Evolutionary conservation across 2,113 vertebrate genomes (phyloP), one percentile per base, ranked within the genome.

Genomic region (Platycercus adscitus): DNA sequence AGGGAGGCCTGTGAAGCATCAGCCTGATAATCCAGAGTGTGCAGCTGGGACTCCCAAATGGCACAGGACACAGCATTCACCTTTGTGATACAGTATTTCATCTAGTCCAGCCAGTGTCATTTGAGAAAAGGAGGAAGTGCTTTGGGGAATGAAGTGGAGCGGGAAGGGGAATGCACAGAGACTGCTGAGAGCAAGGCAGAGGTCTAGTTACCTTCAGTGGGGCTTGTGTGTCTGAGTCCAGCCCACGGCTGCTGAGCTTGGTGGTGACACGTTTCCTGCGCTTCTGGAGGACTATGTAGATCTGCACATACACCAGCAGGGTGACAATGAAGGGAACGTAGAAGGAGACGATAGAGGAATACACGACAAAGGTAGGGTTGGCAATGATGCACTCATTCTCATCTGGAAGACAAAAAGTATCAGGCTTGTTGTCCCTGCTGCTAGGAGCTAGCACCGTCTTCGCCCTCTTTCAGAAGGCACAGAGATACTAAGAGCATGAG

Each of bases 241-340:
- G 96, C 28, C 96, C 93, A 11, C 96, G 97, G 91, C 97, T 97
- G 96, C 96, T 97, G 93, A 98, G 98, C 65, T 98, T 98, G 81
- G 98, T 98, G 97, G 96, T 98, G 95, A 98, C 98, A 0, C 98
- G 94, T 96, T 98, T 98, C 76, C 98, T 96, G 81, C 98, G 97
- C 44, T 95, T 98, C 69, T 97, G 97, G 28, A 98, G 98, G 88
- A 98, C 98, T 2, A 98, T 91, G 94, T 98, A 98, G 86, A 98
- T 98, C 97, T 98, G 98, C 82, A 98, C 98, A 10, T 98, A 98
- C 64, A 98, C 98, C 93, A 98, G 97, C 97, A 98, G 98, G 2
- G 98, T 98, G 61, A 98, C 98, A 8, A 98, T 98, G 97, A 98
- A 98, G 95, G 98, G 98, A 33, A 98, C 98, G n/a, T 98, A 98